Conservation (phyloP, 2,113 vertebrate species). For the Aegithalos caudatus region DNA sequence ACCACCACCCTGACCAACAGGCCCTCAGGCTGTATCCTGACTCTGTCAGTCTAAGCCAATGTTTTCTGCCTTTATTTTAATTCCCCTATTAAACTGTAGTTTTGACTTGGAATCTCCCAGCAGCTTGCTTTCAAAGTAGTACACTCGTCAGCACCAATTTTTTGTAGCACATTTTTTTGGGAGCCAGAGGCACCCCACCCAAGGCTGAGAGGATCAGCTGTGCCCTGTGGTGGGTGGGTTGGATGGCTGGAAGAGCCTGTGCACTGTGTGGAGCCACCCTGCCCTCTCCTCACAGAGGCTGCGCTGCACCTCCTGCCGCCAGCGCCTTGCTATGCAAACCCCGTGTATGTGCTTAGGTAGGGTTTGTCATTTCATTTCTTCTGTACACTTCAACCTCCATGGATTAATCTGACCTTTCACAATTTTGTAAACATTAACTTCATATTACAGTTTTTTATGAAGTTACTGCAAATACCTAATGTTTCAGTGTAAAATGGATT, state of each 20-base stretch:
- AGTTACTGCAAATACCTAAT: neutral
- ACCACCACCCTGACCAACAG: too few relatives aligned
- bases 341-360: neutral
- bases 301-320: fast-evolving
- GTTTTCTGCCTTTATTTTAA: neutral
- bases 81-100: neutral
- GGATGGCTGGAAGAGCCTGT: fast-evolving
- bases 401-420: neutral
- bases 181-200: fast-evolving
- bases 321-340: neutral
- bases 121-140: neutral
- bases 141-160: neutral
- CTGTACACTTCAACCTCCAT: neutral
- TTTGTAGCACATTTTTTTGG: neutral
- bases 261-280: fast-evolving
- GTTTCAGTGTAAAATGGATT: neutral
- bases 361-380: neutral
- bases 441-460: neutral
- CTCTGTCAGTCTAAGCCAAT: neutral
- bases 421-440: neutral
- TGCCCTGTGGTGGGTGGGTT: fast-evolving
- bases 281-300: neutral
- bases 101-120: neutral
- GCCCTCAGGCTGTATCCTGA: too few relatives aligned
- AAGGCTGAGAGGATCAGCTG: fast-evolving